Evolutionary conservation across 2,888 invertebrate species (phyloP), one percentile per base, ranked within the genome.

Genomic region (Rhagophthalmus giganteus): DNA sequence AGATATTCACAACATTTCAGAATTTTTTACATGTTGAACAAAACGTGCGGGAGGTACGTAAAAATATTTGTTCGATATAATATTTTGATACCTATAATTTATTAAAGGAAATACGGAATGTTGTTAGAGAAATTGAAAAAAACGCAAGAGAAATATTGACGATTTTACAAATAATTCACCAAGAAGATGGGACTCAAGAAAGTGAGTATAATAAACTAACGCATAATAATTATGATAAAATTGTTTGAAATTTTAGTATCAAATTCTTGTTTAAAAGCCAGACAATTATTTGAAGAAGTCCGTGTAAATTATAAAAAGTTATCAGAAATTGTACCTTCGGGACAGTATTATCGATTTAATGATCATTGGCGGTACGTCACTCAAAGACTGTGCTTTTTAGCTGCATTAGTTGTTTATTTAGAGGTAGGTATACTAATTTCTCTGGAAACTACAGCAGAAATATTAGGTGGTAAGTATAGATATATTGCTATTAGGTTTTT

Each of bases 291-390:
- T 65, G 81, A 79, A 31, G 79, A 81, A 41, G 83, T 90, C 0
- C 77, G 81, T 4, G 73, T 77, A 13, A 83, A 85, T 8, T 92
- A 87, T 67, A 69, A 72, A 1, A 81, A 79, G 56, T 75, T 94
- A 27, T 80, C 83, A 11, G 70, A 75, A 28, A 78, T 87, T 41
- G 81, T 94, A 20, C 90, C 92, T 1, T 56, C 76, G 1, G 85
- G 86, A 34, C 89, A 93, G 64, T 94, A 90, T 74, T 94, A 90
- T 73, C 81, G 90, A 61, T 95, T 87, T 69, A 86, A 90, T 59
- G 94, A 94, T 64, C 90, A 90, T 65, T 95, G 94, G 94, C 81
- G 87, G 26, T 87, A 80, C 67, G 85, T 86, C 54, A 90, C 87
- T 0, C 94, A 94, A 69, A 79, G 88, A 32, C 79, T 91, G 59